Conservation (phyloP, 2,113 vertebrate species). For the Gadus chalcogrammus region DNA sequence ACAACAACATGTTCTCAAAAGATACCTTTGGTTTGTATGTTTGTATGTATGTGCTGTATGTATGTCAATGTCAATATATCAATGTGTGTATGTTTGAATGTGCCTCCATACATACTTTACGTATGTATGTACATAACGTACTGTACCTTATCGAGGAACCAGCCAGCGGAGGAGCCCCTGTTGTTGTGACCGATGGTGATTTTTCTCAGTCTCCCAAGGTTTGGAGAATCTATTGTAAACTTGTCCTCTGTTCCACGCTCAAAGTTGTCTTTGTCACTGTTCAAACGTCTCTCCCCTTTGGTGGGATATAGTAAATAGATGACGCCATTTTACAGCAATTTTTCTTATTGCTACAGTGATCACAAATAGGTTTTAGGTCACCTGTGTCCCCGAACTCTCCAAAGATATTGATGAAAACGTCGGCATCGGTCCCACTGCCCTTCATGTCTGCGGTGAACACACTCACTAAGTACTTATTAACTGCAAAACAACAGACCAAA, state of each 20-base stretch:
- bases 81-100: conserved; percentile 8
- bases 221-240: conserved; percentile 87
- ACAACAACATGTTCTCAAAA: not conserved
- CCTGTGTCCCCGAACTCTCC: conserved; percentile 95
- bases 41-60: conserved; percentile 2
- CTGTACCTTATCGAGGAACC: conserved; percentile 88
- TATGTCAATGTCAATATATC: not conserved
- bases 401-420: conserved; percentile 94
- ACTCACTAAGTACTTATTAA: conserved; percentile 91
- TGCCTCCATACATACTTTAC: conserved; percentile 47
- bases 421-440: conserved; percentile 93
- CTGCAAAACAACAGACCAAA: conserved; percentile 66
- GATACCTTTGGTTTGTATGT: not conserved
- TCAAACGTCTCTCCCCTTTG: conserved; percentile 85
- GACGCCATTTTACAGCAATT: not conserved
- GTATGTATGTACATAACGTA: not conserved
- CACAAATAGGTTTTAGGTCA: conserved; percentile 45
- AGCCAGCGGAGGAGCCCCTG: conserved; percentile 90
- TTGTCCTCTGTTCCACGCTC: conserved; percentile 94
- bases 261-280: conserved; percentile 95
- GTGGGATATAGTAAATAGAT: conserved; percentile 7
- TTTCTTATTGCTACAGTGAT: not conserved
- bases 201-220: conserved; percentile 86
- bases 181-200: conserved; percentile 97
- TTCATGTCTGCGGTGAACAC: conserved; percentile 92